Conservation (phyloP, 2,113 vertebrate species). For the Heterochromis multidens region DNA sequence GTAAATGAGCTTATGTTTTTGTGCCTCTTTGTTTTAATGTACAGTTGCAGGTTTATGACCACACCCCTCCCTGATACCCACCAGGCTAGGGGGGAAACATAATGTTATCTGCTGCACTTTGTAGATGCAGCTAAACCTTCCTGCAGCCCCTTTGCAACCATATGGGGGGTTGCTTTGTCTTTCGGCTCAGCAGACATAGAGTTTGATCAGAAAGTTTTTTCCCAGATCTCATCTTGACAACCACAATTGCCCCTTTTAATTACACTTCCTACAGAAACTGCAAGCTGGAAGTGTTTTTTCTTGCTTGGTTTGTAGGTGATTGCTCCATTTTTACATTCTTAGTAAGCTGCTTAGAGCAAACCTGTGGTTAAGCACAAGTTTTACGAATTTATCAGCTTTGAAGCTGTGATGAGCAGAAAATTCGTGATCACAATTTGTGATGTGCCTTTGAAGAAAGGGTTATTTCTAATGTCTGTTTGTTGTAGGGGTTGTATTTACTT, state of each 20-base stretch:
- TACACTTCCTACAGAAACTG: neutral
- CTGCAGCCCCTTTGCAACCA: neutral
- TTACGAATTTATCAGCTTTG: neutral
- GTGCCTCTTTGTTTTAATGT: no score
- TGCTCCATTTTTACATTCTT: no score
- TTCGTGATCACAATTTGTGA: neutral
- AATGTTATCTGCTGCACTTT: no score
- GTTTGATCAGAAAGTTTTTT: neutral
- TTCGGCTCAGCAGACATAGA: neutral
- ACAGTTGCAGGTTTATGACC: no score
- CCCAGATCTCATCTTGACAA: neutral
- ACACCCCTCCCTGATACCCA: no score
- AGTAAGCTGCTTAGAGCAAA: neutral
- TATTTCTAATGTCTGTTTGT: neutral
- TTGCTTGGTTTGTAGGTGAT: no score
- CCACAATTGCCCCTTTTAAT: neutral
- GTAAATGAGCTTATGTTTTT: no score
- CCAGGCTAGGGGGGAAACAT: no score
- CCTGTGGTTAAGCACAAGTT: neutral
- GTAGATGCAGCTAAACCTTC: neutral
- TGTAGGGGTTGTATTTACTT: neutral
- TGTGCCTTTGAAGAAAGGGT: neutral
- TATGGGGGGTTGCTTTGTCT: neutral
- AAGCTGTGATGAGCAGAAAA: neutral
- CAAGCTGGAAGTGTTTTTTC: neutral